Conservation (phyloP, 2,888 invertebrate genomes). For the Tetranychus piercei region DNA sequence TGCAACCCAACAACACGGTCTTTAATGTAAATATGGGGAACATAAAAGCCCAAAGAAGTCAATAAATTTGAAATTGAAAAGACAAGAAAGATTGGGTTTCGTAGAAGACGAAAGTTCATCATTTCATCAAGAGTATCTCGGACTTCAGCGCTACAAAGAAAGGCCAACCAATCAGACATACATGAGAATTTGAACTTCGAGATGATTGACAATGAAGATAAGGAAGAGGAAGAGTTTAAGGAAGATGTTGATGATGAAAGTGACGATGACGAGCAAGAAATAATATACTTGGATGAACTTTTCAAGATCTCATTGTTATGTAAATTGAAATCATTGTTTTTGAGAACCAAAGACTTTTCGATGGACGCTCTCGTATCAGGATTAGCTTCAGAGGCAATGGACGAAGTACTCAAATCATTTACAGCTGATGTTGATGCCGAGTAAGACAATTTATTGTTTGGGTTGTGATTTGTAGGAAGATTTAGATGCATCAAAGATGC, state of each 20-base stretch:
- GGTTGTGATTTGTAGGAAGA: conserved; percentile 29
- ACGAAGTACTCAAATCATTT: background rate
- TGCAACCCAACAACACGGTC: conserved; percentile 47
- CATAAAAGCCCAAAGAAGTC: conserved; percentile 81
- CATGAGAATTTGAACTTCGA: background rate
- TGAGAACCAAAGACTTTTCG: background rate
- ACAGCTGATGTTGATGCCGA: background rate
- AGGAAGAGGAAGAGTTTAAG: background rate
- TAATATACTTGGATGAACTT: background rate
- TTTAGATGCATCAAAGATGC: conserved; percentile 43
- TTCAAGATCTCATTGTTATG: background rate
- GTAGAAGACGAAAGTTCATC: conserved; percentile 63
- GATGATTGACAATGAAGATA: background rate
- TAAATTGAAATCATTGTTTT: background rate
- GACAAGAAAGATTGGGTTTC: conserved; percentile 65
- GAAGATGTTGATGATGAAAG: background rate
- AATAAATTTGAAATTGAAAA: conserved; percentile 84
- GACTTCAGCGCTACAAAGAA: conserved; percentile 45
- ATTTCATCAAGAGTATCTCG: conserved; percentile 45
- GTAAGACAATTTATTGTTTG: background rate
- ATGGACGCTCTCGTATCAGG: conserved; percentile 17
- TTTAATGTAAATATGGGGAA: conserved; percentile 73
- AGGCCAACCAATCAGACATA: background rate
- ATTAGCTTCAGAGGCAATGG: conserved; percentile 9
- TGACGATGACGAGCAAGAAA: background rate